Base-by-base conservation (phyloP, 1,140 invertebrate species). In the Halesus radiatus region DNA sequence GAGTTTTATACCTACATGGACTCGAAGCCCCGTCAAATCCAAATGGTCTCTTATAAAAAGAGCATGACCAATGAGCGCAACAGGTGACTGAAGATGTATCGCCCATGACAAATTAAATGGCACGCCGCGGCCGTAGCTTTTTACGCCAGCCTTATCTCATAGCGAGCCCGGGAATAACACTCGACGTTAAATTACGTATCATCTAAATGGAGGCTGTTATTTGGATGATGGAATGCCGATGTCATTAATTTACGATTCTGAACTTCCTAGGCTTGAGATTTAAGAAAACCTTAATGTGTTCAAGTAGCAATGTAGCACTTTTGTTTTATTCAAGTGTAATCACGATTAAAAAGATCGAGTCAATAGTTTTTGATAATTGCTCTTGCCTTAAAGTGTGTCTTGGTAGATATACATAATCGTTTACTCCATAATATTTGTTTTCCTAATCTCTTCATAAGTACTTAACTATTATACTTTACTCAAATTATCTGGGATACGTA, bases 61-160 rank as follows among this genome's bases (percentile, higher is more conserved):
- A 72, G 45, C 68, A 50, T 72, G 53, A 53, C 68, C 20, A 50
- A 72, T 72, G 68, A 52, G 37, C 68, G 68, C 68, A 72, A 72
- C 68, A 72, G 68, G 68, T 72, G 68, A 72, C 52, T 52, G 45
- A 22, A 53, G 45, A 29, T 72, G 45, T 72, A 52, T 72, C 15
- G 16, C 23, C 37, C 68, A 22, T 72, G 20, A 72, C 68, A 72
- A 72, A 72, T 72, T 72, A 52, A 53, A 26, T 52, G 50, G 68
- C 68, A 72, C 50, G 68, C 52, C 45, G 68, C 7, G 22, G 68
- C 52, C 45, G 68, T 6, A 52, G 68, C 45, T 72, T 68, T 68
- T 68, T 37, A 60, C 32, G 10, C n/a, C 1, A 26, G 13, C n/a
- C 22, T 66, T 66, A 32, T 32, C 15, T 22, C 26, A 32, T 66